Evolutionary conservation across 2,797 vertebrate species (phyloP), one percentile per base, ranked within the genome.

Genomic region (Artibeus jamaicensis): DNA sequence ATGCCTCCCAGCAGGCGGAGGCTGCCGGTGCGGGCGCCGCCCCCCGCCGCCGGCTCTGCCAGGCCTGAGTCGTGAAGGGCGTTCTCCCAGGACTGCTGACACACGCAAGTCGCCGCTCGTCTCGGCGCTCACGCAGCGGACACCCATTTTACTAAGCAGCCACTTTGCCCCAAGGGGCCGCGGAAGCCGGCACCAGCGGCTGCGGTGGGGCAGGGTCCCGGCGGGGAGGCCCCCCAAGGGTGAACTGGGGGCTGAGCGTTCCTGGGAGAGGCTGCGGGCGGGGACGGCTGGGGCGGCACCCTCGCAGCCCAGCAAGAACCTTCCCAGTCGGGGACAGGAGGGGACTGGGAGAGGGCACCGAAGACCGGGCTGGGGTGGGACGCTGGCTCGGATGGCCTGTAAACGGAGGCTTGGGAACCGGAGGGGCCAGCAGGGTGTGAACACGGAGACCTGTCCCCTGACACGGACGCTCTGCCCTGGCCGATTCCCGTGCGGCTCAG

Each of bases 131-230:
- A 0, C 3, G 18, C 2, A 4, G 44, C n/a, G 3, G 0, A 37
- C 0, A 1, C 1, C 12, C 0, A 0, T 1, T 16, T 46, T 14
- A 2, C n/a, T 2, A 4, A 83, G 10, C 44, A 10, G 29, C 73
- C 5, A 5, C 44, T 26, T 10, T 11, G 26, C n/a, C 24, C 1
- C 0, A 7, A 48, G 50, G 50, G 42, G 55, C 67, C 18, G 0
- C 8, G 65, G 62, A 46, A 55, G 29, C 19, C 5, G 24, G 2
- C 37, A 0, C 4, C 5, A 0, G 3, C 10, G 5, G 6, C 32
- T 46, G 3, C 0, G 34, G 62, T 6, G 39, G 15, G 6, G 12
- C 32, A 1, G 0, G 44, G 8, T 12, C 44, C 46, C 6, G 24
- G 18, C 11, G 11, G 19, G 18, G 32, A 24, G 26, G 14, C 19